These are phyloP conservation scores for Platynereis dumerilii DNA, from an alignment of 2,888 invertebrate genomes.

Conservation along the genomic window DNA sequence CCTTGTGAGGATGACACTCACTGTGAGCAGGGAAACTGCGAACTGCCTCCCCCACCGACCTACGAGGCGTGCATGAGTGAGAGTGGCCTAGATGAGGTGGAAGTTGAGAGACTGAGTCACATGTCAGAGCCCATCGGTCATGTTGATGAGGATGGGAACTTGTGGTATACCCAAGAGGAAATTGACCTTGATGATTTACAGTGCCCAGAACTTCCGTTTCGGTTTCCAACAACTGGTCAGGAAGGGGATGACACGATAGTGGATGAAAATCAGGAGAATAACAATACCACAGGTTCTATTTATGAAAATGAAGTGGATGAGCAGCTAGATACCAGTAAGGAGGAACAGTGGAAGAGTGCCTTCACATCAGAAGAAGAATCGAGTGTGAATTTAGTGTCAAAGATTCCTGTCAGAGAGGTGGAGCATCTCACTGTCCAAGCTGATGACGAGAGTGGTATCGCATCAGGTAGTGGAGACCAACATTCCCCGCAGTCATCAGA, in stretches of 20 bases:
- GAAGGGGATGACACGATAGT: background rate
- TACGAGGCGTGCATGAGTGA: slow-evolving; percentile 24
- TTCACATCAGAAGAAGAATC: slow-evolving; percentile 24
- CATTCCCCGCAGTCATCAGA: slow-evolving; percentile 27
- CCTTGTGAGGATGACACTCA: slow-evolving; percentile 14
- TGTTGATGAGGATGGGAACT: background rate
- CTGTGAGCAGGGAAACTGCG: slow-evolving; percentile 24
- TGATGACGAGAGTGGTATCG: slow-evolving; percentile 28
- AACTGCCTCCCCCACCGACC: slow-evolving; percentile 22
- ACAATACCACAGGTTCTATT: slow-evolving; percentile 48
- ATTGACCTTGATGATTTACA: background rate
- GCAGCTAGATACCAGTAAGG: slow-evolving; percentile 44
- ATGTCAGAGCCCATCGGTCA: background rate
- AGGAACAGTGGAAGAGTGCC: slow-evolving; percentile 18
- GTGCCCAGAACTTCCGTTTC: too few species aligned
- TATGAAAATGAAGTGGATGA: slow-evolving; percentile 60
- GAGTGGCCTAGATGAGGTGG: slow-evolving; percentile 10
- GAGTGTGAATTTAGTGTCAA: slow-evolving; percentile 14
- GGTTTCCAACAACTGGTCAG: too few species aligned
- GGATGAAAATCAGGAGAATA: background rate
- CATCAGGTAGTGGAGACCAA: slow-evolving; percentile 21
- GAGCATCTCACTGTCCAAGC: slow-evolving; percentile 14
- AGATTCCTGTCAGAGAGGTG: slow-evolving; percentile 5
- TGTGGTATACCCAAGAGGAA: slow-evolving; percentile 9
- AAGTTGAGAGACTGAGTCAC: slow-evolving; percentile 1